Conservation (phyloP, 2,113 vertebrate species). For the Dipodomys stephensi region DNA sequence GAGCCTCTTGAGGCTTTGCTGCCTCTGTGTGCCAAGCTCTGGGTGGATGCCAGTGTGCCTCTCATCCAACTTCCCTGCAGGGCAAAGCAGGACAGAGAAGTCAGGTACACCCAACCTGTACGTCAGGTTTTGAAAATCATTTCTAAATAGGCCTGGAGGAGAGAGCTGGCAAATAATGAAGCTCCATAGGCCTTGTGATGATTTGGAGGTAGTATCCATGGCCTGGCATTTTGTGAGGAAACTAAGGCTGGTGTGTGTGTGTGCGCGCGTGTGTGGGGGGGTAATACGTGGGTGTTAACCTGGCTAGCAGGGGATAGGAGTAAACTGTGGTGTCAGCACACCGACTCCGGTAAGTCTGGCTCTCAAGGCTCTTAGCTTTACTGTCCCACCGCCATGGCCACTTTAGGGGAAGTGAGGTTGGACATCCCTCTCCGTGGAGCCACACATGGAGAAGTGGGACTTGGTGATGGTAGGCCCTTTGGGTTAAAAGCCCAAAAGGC, state of each 20-base stretch:
- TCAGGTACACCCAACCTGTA: neutral
- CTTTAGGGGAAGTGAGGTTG: neutral
- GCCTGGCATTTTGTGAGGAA: neutral
- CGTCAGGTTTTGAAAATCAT: neutral
- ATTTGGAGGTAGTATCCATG: neutral
- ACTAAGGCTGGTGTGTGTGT: neutral
- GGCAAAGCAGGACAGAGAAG: neutral
- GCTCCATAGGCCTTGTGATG: neutral
- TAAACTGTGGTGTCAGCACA: neutral
- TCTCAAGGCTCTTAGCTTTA: neutral
- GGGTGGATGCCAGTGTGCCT: neutral
- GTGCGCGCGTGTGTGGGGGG: too few species aligned
- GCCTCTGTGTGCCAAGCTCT: neutral
- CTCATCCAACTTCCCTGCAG: rapidly evolving
- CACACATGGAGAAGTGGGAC: neutral
- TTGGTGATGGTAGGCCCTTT: neutral
- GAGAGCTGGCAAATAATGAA: neutral
- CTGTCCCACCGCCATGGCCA: neutral
- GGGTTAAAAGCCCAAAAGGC: neutral
- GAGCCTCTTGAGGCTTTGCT: neutral
- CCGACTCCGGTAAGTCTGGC: rapidly evolving
- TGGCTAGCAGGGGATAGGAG: neutral
- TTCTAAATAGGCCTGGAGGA: neutral
- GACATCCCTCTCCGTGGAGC: neutral
- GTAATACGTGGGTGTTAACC: too few species aligned